These are phyloP conservation scores for Perdita meconis DNA, from an alignment of 2,888 invertebrate species.

Conservation along the genomic window DNA sequence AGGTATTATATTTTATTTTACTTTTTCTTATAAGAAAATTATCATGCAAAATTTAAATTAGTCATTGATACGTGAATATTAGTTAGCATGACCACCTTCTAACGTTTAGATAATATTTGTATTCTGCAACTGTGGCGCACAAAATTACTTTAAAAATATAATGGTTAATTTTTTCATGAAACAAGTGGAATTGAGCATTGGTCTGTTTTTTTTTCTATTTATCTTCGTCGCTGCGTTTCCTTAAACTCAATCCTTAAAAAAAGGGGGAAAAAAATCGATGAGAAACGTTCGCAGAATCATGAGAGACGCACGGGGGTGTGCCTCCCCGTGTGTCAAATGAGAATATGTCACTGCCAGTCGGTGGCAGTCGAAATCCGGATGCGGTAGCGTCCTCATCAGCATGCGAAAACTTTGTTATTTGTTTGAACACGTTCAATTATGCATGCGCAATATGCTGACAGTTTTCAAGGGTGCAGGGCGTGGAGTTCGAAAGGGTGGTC, in stretches of 20 bases:
- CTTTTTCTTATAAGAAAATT: too few species aligned
- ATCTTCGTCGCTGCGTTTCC: not conserved
- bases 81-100: too few species aligned
- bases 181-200: too few species aligned
- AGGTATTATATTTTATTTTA: too few species aligned
- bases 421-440: slow-evolving; percentile 83
- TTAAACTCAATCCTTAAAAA: not conserved
- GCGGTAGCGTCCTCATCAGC: slow-evolving; percentile 76
- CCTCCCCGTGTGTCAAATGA: slow-evolving; percentile 75
- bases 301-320: slow-evolving; percentile 19
- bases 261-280: slow-evolving; percentile 47
- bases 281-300: slow-evolving; percentile 29
- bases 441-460: slow-evolving; percentile 83
- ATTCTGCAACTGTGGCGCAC: too few species aligned
- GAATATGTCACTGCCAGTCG: slow-evolving; percentile 81
- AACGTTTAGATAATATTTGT: too few species aligned
- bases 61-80: too few species aligned
- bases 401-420: slow-evolving; percentile 83
- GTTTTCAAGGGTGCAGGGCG: slow-evolving; percentile 61
- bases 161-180: too few species aligned
- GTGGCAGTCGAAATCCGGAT: slow-evolving; percentile 76
- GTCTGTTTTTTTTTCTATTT: not conserved
- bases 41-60: too few species aligned
- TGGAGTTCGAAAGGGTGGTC: slow-evolving; percentile 48
- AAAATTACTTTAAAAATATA: too few species aligned